phyloP scores from a whole-genome alignment of 2,797 vertebrate genomes.

The Alfaro cultratus region DNA sequence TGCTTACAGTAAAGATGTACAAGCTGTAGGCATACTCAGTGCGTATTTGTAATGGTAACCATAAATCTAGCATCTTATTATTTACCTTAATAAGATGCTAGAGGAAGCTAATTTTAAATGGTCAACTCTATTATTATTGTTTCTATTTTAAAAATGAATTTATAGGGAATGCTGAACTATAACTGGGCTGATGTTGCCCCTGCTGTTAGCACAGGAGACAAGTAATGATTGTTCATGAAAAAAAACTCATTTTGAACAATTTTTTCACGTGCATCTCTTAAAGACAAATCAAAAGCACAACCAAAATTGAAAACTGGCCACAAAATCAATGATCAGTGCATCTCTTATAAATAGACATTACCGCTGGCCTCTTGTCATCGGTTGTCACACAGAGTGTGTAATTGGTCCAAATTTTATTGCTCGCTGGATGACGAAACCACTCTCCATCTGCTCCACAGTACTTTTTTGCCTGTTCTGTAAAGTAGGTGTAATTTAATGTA shows the following conservation, averaged over 20 bases:
- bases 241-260: neutral
- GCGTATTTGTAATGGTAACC: neutral
- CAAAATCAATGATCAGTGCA: neutral
- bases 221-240: neutral
- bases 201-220: neutral
- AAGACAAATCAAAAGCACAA: neutral
- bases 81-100: neutral
- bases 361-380: slow-evolving; percentile 91
- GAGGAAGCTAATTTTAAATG: neutral
- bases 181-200: neutral
- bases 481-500: neutral
- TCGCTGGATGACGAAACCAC: slow-evolving; percentile 95
- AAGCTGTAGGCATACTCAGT: neutral
- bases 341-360: slow-evolving; percentile 52
- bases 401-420: slow-evolving; percentile 95
- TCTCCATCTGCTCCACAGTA: slow-evolving; percentile 91
- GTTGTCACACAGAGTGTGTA: slow-evolving; percentile 86
- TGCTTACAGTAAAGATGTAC: neutral
- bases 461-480: slow-evolving; percentile 90
- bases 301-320: neutral
- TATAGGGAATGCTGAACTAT: neutral
- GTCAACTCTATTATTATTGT: neutral
- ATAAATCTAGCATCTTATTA: neutral
- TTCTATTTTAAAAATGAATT: neutral
- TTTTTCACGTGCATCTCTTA: neutral